Evolutionary conservation across 2,797 vertebrate genomes (phyloP).

Genomic region (Smutsia temminckii): DNA sequence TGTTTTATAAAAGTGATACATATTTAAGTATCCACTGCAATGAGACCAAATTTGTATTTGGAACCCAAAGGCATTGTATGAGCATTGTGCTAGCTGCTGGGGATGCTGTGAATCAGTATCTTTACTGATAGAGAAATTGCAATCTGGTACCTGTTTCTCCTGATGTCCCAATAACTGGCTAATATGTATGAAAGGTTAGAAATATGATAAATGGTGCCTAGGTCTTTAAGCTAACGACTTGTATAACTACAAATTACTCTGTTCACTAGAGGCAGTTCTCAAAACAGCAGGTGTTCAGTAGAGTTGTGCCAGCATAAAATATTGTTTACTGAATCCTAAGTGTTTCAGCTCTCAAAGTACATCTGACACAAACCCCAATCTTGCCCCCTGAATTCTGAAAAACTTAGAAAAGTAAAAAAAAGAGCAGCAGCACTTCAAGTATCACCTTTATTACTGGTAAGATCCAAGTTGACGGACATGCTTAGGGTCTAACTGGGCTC

Average conservation of each 20-base stretch:
- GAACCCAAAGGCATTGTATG: neutral
- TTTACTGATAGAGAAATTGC: neutral
- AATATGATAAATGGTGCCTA: neutral
- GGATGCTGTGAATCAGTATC: neutral
- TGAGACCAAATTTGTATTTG: neutral
- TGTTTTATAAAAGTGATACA: neutral
- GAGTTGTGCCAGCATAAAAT: neutral
- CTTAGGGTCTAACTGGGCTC: neutral
- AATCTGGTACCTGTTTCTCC: neutral
- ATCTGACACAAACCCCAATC: neutral
- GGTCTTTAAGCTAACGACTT: neutral
- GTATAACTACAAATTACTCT: neutral
- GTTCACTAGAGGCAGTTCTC: neutral
- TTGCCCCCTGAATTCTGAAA: neutral
- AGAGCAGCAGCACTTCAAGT: neutral
- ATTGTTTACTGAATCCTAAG: neutral
- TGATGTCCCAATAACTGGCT: neutral
- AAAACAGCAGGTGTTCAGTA: neutral
- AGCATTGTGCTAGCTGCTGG: neutral
- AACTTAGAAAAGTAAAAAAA: neutral
- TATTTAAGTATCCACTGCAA: neutral
- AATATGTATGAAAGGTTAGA: neutral
- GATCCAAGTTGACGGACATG: neutral
- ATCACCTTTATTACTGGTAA: neutral
- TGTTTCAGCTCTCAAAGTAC: neutral